A percentile compares a stretch with the other conserved stretches of the same genome.
These are phyloP conservation scores for Eulacestoma nigropectus DNA, from an alignment of 2,113 vertebrate genomes.

Conservation along the genomic window DNA sequence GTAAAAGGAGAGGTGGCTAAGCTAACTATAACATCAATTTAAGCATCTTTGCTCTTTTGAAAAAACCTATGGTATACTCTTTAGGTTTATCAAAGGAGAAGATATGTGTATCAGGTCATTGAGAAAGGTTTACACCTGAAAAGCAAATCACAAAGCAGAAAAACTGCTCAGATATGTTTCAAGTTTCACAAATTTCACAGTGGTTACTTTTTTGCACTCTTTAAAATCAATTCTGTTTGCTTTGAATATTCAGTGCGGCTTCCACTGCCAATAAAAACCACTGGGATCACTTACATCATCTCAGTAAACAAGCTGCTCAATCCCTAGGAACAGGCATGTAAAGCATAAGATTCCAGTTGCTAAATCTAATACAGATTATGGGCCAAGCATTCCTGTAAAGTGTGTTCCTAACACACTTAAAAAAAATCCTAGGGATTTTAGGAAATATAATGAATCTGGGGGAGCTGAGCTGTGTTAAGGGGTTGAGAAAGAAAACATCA, in stretches of 20 bases:
- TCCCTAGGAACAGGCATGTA: background rate
- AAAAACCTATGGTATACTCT: background rate
- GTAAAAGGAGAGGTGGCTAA: background rate
- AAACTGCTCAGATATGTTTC: background rate
- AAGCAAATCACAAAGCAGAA: background rate
- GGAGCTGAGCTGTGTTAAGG: background rate
- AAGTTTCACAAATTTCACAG: background rate
- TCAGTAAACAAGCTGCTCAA: conserved; percentile 40
- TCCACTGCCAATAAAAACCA: conserved; percentile 43
- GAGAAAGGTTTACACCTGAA: background rate
- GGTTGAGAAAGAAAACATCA: background rate
- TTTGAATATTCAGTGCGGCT: conserved; percentile 28
- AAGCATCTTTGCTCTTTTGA: background rate
- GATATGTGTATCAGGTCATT: background rate
- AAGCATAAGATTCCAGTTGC: conserved; percentile 15
- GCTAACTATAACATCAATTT: background rate
- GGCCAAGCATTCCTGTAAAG: background rate
- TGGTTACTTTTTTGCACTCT: background rate
- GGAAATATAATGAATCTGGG: background rate
- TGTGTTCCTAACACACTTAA: background rate
- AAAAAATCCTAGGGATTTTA: background rate
- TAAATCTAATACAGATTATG: background rate
- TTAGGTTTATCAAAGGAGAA: background rate
- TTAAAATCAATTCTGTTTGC: conserved; percentile 35
- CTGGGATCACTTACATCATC: conserved; percentile 36